Conservation (phyloP, 1,140 invertebrate genomes). For the Agrypnia vestita region DNA sequence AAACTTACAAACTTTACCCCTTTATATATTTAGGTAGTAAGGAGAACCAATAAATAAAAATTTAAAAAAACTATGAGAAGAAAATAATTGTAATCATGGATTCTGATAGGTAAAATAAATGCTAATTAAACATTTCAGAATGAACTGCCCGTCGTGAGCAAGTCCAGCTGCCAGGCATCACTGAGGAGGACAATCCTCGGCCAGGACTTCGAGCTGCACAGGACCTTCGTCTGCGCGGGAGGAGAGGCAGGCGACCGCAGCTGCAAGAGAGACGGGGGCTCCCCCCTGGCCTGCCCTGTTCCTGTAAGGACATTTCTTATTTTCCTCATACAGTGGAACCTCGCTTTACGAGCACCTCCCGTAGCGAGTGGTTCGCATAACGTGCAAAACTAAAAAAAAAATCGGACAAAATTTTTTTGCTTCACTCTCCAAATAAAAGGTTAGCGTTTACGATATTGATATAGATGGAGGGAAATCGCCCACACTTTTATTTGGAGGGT, state of each 20-base stretch:
- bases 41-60: too few species aligned
- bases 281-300: conserved; percentile 82
- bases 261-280: conserved; percentile 74
- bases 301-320: conserved; percentile 61
- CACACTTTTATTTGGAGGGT: too few species aligned
- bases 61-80: neutral
- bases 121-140: too few species aligned
- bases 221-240: conserved; percentile 84
- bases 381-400: neutral
- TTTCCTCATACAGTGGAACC: neutral
- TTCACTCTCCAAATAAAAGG: too few species aligned
- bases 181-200: conserved; percentile 78
- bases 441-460: too few species aligned
- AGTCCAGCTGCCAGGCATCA: conserved; percentile 70
- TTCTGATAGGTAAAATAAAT: too few species aligned
- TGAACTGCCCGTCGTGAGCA: conserved; percentile 73
- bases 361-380: neutral
- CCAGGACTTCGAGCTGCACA: conserved; percentile 76
- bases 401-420: neutral
- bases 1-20: too few species aligned
- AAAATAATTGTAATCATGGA: conserved; percentile 1
- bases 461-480: too few species aligned
- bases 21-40: too few species aligned
- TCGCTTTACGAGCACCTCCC: neutral
- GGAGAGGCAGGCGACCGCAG: conserved; percentile 78